phyloP scores from a whole-genome alignment of 2,888 invertebrate genomes.

The Orthosia cruda region DNA sequence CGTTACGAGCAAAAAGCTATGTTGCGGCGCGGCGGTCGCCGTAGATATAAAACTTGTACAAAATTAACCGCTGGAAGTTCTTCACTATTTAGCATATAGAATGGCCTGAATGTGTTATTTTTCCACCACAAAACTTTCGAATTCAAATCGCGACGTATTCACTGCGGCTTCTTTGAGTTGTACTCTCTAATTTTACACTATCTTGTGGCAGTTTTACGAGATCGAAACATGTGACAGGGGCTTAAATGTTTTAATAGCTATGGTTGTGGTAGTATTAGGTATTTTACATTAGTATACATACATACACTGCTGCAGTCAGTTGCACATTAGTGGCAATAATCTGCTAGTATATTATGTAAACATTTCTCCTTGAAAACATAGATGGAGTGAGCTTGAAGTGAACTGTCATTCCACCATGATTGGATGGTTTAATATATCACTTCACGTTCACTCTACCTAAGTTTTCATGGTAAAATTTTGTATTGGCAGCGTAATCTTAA shows the following conservation, averaged over 20 bases:
- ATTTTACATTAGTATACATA: not conserved
- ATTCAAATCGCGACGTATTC: slow-evolving; percentile 81
- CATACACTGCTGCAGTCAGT: not conserved
- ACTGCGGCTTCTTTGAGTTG: slow-evolving; percentile 74
- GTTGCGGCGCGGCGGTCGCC: slow-evolving; percentile 55
- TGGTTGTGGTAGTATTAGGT: not conserved
- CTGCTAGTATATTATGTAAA: too few relatives aligned
- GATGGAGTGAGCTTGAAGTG: too few relatives aligned
- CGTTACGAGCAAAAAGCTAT: slow-evolving; percentile 60
- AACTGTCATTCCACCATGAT: too few relatives aligned
- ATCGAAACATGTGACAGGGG: slow-evolving; percentile 43
- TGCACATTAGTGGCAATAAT: too few relatives aligned
- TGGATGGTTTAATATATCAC: too few relatives aligned
- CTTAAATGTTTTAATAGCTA: slow-evolving; percentile 35
- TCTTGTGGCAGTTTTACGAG: slow-evolving; percentile 51
- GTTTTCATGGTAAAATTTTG: too few relatives aligned
- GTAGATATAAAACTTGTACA: slow-evolving; percentile 78
- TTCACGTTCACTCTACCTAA: too few relatives aligned
- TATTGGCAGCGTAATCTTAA: too few relatives aligned
- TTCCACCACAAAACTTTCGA: slow-evolving; percentile 81
- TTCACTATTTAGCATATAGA: slow-evolving; percentile 83
- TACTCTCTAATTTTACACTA: slow-evolving; percentile 67
- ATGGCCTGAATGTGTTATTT: slow-evolving; percentile 78
- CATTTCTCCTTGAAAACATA: too few relatives aligned
- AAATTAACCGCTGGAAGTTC: slow-evolving; percentile 77